Evolutionary conservation across 1,140 invertebrate species (phyloP).

Genomic region (Atopsyche davidsoni): DNA sequence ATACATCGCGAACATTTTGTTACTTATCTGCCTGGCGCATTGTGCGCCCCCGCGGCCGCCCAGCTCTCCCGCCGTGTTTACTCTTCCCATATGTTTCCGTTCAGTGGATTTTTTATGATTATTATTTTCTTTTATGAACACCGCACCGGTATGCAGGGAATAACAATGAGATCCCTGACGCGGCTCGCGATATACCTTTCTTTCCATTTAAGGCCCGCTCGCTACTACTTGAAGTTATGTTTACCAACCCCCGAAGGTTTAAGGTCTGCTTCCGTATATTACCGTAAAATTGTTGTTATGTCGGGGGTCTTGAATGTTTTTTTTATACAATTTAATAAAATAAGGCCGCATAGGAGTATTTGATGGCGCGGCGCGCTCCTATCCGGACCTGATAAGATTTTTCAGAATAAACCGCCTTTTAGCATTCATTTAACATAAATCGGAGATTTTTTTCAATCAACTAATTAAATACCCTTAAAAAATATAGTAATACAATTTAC

Average conservation of each 20-base stretch:
- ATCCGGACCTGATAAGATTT: no score
- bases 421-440: no score
- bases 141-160: slow-evolving; percentile 25
- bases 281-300: slow-evolving; percentile 24
- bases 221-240: not conserved
- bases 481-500: no score
- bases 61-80: slow-evolving; percentile 18
- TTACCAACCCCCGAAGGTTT: slow-evolving; percentile 16
- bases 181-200: slow-evolving; percentile 10
- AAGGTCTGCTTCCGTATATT: slow-evolving; percentile 18
- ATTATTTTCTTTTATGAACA: slow-evolving; percentile 33
- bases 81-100: slow-evolving; percentile 30
- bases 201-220: slow-evolving; percentile 8
- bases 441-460: no score
- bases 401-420: no score
- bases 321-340: slow-evolving; percentile 24
- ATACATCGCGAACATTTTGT: slow-evolving; percentile 8
- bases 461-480: no score
- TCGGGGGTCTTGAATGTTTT: slow-evolving; percentile 12
- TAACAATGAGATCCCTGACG: slow-evolving; percentile 27
- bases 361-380: no score
- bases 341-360: slow-evolving; percentile 14
- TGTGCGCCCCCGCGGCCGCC: slow-evolving; percentile 8
- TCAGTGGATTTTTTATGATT: slow-evolving; percentile 33
- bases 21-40: slow-evolving; percentile 6